phyloP scores from a whole-genome alignment of 2,888 invertebrate species.

The Germaria angustata region DNA sequence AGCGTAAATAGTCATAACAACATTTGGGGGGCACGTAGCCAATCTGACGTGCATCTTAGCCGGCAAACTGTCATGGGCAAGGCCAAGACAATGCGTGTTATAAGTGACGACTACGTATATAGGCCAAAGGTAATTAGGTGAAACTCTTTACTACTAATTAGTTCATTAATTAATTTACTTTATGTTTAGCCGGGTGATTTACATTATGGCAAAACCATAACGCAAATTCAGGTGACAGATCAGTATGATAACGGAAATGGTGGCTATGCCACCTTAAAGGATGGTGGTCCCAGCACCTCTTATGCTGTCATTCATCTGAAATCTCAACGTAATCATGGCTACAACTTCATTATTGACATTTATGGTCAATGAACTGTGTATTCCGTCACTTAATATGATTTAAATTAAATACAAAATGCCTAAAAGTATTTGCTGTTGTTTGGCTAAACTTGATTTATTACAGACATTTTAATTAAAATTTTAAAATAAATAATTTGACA shows the following conservation, averaged over 20 bases:
- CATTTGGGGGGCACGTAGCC: slow-evolving; percentile 68
- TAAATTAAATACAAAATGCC: not conserved
- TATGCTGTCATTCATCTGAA: slow-evolving; percentile 71
- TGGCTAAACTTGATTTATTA: not conserved
- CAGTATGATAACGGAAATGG: slow-evolving; percentile 69
- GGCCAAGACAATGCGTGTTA: slow-evolving; percentile 66
- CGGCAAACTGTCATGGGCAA: slow-evolving; percentile 66
- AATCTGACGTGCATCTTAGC: slow-evolving; percentile 66
- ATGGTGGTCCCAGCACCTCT: slow-evolving; percentile 68
- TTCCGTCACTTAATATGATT: not conserved
- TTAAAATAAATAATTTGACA: not conserved
- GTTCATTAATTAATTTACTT: not conserved
- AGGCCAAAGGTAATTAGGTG: slow-evolving; percentile 60
- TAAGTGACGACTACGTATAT: slow-evolving; percentile 67
- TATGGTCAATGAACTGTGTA: slow-evolving; percentile 71
- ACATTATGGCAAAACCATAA: slow-evolving; percentile 66
- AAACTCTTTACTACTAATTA: not conserved
- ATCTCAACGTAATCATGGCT: slow-evolving; percentile 79
- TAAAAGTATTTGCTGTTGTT: not conserved
- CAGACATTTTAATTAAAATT: slow-evolving; percentile 23
- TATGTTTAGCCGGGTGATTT: slow-evolving; percentile 49
- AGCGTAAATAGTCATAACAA: slow-evolving; percentile 59
- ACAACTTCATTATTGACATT: slow-evolving; percentile 79
- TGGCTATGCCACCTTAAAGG: slow-evolving; percentile 67
- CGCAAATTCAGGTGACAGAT: slow-evolving; percentile 68